phyloP scores from a whole-genome alignment of 2,113 vertebrate genomes.

The Oostethus manadensis region DNA sequence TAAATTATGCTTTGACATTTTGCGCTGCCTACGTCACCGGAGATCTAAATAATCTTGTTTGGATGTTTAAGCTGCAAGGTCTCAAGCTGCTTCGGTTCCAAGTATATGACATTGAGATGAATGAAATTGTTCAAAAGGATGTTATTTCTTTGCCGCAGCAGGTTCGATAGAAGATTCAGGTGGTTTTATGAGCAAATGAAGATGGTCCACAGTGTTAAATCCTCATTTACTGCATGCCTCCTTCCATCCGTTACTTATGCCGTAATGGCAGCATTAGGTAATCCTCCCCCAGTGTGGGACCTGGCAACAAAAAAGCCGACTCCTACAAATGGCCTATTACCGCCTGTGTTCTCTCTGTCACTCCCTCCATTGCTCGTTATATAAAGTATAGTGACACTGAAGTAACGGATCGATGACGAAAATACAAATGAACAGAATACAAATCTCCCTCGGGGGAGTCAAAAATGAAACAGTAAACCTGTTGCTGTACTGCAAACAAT shows the following conservation, averaged over 20 bases:
- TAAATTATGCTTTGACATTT: constrained; percentile 36
- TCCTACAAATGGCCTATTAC: constrained; percentile 25
- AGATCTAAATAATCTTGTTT: constrained; percentile 27
- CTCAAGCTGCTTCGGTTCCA: neutral
- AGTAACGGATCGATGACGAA: neutral
- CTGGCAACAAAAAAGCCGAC: constrained; percentile 28
- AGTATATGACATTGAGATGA: constrained; percentile 15
- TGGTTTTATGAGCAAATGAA: constrained; percentile 16
- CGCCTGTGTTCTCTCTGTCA: constrained; percentile 24
- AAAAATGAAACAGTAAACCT: constrained; percentile 17
- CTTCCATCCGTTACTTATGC: neutral
- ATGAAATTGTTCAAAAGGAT: constrained; percentile 7
- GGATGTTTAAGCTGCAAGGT: constrained; percentile 11
- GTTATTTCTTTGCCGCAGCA: constrained; percentile 8
- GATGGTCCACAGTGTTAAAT: constrained; percentile 15
- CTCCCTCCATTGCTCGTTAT: constrained; percentile 21
- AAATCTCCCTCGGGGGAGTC: neutral
- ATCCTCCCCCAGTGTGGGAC: constrained; percentile 7
- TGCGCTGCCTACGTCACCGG: constrained; percentile 27
- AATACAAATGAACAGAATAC: neutral
- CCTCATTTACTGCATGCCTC: constrained; percentile 4
- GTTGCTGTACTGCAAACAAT: constrained; percentile 8
- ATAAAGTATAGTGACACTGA: constrained; percentile 16
- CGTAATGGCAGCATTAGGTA: neutral
- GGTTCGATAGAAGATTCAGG: constrained; percentile 5